Base-by-base conservation (phyloP, 1,140 invertebrate genomes). In the Drosophila rhopaloa region DNA sequence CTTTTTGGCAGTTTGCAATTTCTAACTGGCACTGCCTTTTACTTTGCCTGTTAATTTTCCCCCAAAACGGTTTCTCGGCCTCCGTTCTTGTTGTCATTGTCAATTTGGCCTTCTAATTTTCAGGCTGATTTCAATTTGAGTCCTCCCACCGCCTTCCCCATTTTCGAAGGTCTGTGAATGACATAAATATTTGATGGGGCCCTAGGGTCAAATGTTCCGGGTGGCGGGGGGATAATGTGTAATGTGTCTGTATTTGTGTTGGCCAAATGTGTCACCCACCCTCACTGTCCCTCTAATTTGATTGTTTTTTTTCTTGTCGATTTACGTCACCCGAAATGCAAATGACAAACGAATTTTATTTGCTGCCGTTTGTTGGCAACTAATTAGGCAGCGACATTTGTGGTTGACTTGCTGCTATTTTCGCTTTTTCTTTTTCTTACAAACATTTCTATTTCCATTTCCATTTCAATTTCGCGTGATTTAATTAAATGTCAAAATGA, bases 401-500 rank as follows among this genome's bases (percentile, higher is more conserved):
- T 61, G 84, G 83, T 78, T 76, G 74, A 76, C 74, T 61, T 19
- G 29, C n/a, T 19, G 41, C 14, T 24, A 37, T 41, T 63, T 35
- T 13, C 8, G 13, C 46, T 46, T 10, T 11, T 14, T 59, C 9
- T 32, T 41, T 77, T 43, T 24, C 37, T 47, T 35, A 40, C 53
- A 35, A 48, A 16, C 35, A 38, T 29, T 24, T 24, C 24, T 24
- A 24, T 47, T 50, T 38, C 9, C 48, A 41, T 54, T 68, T 38
- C 66, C 19, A 79, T 82, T 85, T 68, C 61, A 75, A 88, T 74
- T 79, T 80, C 62, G 76, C 67, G 72, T 88, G 84, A 88, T 89
- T 88, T 88, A 89, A 88, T 88, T 88, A 89, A 89, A 89, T 75
- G 68, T 58, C 76, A 84, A 84, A 89, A 74, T 76, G 76, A 84